Conservation (phyloP, 53 echinoderm and acorn worm genomes). For the Echinarachnius parma region DNA sequence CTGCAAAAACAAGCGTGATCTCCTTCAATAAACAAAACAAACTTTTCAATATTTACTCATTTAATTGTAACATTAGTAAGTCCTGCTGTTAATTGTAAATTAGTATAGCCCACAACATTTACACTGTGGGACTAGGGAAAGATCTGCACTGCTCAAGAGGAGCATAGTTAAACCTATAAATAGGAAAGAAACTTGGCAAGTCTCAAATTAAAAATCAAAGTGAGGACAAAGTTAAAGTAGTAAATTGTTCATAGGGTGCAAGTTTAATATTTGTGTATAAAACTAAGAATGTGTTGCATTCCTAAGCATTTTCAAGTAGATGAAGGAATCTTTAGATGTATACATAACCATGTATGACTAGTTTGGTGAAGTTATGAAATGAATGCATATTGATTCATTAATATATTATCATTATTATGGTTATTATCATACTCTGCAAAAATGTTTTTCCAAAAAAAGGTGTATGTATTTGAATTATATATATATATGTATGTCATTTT, state of each 20-base stretch:
- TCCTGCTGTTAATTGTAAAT: conserved; percentile 25
- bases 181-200: too few species aligned
- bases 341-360: conserved; percentile 35
- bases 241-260: conserved; percentile 33
- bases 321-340: conserved; percentile 23
- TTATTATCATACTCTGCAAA: conserved; percentile 17
- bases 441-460: conserved; percentile 34
- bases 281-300: conserved; percentile 30
- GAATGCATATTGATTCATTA: conserved; percentile 20
- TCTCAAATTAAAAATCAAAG: too few species aligned
- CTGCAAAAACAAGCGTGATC: conserved; percentile 17
- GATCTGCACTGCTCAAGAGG: too few species aligned
- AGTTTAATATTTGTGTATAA: conserved; percentile 33
- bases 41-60: conserved; percentile 10
- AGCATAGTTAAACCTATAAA: too few species aligned
- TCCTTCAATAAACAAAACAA: conserved; percentile 9
- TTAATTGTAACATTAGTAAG: conserved; percentile 8
- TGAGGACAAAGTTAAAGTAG: too few species aligned
- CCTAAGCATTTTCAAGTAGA: conserved; percentile 42
- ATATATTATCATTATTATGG: too few species aligned
- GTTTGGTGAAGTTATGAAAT: conserved; percentile 40
- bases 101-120: conserved; percentile 12
- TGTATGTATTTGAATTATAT: conserved; percentile 47
- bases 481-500: too few species aligned
- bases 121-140: background rate